Evolutionary conservation across 1,140 invertebrate genomes (phyloP), one percentile per base, ranked within the genome.

Genomic region (Phocides pigmalion): DNA sequence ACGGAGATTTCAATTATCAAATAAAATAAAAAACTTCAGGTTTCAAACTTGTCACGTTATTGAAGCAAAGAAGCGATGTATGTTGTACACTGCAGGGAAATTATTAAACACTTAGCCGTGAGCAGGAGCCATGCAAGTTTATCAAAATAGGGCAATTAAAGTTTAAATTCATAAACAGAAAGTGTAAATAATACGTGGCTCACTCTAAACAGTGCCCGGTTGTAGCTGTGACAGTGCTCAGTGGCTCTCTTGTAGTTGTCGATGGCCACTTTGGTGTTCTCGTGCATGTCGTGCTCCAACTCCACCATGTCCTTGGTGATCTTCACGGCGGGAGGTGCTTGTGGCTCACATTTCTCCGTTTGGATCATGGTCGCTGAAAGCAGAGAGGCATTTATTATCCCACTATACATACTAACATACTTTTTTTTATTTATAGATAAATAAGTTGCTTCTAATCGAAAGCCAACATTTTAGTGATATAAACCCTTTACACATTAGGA

Each of bases 261-360:
- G 8, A 90, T 72, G 19, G 86, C 86, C 0, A 76, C n/a, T 32
- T 82, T 87, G 0, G 82, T 89, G 62, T 87, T 83, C 42, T 89
- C 86, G 61, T 89, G 86, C 88, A 90, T 89, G 0, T 90, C 86
- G 8, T 87, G 84, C 42, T 90, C 88, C 2, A 89, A 8, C 22
- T 87, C 84, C 14, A 90, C 81, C 76, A 89, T 79, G 50, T 89
- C 82, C 19, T 85, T 89, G 1, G 84, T 87, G 14, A 90, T 85
- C 3, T 68, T 76, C 1, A 84, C 67, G 0, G 68, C 53, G 0
- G 72, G 66, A 0, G 76, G 62, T 0, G 37, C 4, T 0, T 69
- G 53, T 0, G 85, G 83, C 4, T 82, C 79, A 17, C 86, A 84
- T 42, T 83, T 78, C 3, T 87, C 87, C 4, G 87, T 87, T 66